Conservation (phyloP, 92 coral and sea anemone genomes). For the Epizoanthus fatuus region DNA sequence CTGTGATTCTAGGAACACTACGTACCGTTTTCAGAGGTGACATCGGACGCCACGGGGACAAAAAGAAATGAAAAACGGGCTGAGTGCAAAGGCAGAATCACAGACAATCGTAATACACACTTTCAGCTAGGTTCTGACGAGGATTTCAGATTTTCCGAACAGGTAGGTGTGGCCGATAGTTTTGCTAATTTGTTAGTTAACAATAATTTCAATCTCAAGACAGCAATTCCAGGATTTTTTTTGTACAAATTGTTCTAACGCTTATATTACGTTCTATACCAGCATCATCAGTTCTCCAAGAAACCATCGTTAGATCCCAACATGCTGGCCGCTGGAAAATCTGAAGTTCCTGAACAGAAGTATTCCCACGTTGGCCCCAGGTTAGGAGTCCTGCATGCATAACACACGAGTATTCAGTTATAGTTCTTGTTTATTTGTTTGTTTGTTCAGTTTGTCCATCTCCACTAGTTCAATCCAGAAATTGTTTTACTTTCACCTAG, state of each 20-base stretch:
- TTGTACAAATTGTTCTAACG: too few species aligned
- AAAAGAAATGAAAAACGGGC: constrained; percentile 48
- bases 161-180: constrained; percentile 56
- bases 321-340: constrained; percentile 86
- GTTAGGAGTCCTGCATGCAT: constrained; percentile 31
- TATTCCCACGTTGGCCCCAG: constrained; percentile 88
- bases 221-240: too few species aligned
- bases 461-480: too few species aligned
- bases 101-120: constrained; percentile 86
- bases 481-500: too few species aligned
- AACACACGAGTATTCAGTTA: neutral
- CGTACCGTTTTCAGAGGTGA: constrained; percentile 23
- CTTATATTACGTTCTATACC: neutral
- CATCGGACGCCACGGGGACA: neutral
- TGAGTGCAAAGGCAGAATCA: constrained; percentile 71
- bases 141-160: constrained; percentile 76
- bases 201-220: too few species aligned
- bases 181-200: neutral
- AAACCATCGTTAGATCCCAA: constrained; percentile 75
- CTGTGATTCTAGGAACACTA: constrained; percentile 49
- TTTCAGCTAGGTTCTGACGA: constrained; percentile 85
- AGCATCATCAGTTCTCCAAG: constrained; percentile 82
- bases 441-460: neutral
- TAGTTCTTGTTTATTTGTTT: neutral
- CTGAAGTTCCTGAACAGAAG: constrained; percentile 76